A percentile compares a stretch with the other conserved stretches of the same genome.
phyloP scores from a whole-genome alignment of 1,140 invertebrate species.

The Drosophila tropicalis region DNA sequence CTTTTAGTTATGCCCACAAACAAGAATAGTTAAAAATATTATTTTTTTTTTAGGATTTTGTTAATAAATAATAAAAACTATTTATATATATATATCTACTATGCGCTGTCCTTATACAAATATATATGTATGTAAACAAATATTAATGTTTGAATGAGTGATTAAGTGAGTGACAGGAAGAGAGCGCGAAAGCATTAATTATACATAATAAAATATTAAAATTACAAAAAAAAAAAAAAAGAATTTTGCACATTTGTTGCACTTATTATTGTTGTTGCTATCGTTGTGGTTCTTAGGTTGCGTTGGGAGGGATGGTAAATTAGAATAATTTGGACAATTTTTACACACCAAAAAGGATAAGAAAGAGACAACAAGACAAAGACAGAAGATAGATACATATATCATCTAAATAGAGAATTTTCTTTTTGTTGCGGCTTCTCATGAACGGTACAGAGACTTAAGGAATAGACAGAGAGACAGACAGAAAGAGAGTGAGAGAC shows the following conservation, averaged over 20 bases:
- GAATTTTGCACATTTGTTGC: constrained; percentile 6
- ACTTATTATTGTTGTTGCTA: neutral
- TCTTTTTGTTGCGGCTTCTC: constrained; percentile 9
- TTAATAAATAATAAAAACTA: constrained; percentile 3
- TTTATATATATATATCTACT: constrained; percentile 13
- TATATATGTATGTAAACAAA: constrained; percentile 2
- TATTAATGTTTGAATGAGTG: constrained; percentile 7
- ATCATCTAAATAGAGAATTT: constrained; percentile 13
- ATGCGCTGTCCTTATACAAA: constrained; percentile 15
- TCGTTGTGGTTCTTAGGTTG: neutral
- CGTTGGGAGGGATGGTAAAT: neutral
- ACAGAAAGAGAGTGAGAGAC: constrained; percentile 36
- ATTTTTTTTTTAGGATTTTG: neutral
- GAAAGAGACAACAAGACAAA: constrained; percentile 27
- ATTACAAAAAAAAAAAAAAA: neutral
- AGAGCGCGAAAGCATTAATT: constrained; percentile 19
- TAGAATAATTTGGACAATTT: neutral
- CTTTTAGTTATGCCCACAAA: neutral
- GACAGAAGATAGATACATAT: constrained; percentile 34
- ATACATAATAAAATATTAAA: constrained; percentile 5
- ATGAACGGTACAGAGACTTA: constrained; percentile 17
- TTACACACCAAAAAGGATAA: constrained; percentile 3
- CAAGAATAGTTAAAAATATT: constrained; percentile 5
- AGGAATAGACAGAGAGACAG: constrained; percentile 9
- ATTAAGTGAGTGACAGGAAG: neutral